phyloP scores from a whole-genome alignment of 2,113 vertebrate genomes.

The Corythaixoides concolor region DNA sequence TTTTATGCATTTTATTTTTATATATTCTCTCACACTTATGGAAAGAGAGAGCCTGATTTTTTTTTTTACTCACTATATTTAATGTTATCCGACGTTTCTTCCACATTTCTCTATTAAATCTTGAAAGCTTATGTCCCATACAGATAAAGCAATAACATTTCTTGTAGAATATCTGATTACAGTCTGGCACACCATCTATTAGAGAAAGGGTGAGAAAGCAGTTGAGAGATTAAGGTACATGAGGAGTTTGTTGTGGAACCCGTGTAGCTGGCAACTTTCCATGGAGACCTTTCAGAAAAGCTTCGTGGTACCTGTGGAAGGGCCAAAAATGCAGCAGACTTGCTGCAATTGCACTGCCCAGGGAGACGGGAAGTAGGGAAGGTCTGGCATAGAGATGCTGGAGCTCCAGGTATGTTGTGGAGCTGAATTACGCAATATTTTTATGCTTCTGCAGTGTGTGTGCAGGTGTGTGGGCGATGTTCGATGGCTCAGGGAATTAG shows the following conservation, averaged over 20 bases:
- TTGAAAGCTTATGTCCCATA: not conserved
- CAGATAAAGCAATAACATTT: not conserved
- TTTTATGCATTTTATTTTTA: constrained; percentile 14
- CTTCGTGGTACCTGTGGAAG: not conserved
- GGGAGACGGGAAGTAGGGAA: not conserved
- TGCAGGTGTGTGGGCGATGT: constrained; percentile 14
- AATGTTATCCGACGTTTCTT: not conserved
- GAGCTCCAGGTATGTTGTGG: not conserved
- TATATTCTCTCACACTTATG: not conserved
- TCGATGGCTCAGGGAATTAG: constrained; percentile 28
- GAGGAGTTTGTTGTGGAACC: constrained; percentile 3
- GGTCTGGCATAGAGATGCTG: not conserved
- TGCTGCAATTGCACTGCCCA: not conserved
- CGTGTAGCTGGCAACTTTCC: not conserved
- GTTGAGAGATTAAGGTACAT: not conserved
- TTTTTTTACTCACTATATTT: not conserved
- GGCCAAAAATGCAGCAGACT: not conserved
- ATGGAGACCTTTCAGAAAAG: not conserved
- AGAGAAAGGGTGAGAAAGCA: constrained; percentile 7
- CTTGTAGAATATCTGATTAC: not conserved
- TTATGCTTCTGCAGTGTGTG: constrained; percentile 37
- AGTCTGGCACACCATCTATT: not conserved
- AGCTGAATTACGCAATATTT: not conserved
- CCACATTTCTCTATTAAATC: not conserved
- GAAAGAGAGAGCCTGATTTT: not conserved